Percentiles rank a stretch among this genome's conserved stretches.
Evolutionary conservation across 1,140 invertebrate genomes (phyloP).

Genomic region (Philotrypesis tridentata): DNA sequence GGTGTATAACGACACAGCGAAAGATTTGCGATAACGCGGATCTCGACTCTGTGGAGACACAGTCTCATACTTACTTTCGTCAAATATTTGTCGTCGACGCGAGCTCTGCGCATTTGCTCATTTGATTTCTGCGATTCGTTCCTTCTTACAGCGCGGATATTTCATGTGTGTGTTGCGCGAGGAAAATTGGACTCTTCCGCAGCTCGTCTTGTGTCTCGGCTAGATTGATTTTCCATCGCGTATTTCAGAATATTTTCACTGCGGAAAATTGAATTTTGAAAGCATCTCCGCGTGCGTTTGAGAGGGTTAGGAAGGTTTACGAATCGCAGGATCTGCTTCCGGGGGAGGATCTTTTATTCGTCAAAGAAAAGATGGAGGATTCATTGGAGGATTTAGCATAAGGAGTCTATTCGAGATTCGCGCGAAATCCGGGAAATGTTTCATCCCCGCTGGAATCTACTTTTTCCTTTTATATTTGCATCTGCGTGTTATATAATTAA

Average conservation of each 20-base stretch:
- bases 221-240: neutral
- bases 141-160: neutral
- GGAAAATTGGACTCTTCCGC: neutral
- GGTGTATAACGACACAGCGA: no score
- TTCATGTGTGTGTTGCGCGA: neutral
- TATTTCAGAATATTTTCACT: neutral
- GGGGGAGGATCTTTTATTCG: neutral
- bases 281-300: neutral
- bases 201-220: neutral
- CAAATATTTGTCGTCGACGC: neutral
- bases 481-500: no score
- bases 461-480: no score
- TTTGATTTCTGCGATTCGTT: neutral
- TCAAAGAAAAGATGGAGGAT: no score
- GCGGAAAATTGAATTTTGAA: neutral
- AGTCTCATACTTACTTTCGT: no score
- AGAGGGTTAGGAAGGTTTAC: neutral
- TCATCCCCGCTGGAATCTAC: no score
- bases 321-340: neutral
- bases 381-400: no score
- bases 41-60: no score
- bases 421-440: no score
- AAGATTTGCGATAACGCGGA: neutral
- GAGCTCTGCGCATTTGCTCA: no score
- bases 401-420: no score